These are phyloP conservation scores for Pemphredon lugubris DNA, from an alignment of 2,888 invertebrate species.

Conservation along the genomic window DNA sequence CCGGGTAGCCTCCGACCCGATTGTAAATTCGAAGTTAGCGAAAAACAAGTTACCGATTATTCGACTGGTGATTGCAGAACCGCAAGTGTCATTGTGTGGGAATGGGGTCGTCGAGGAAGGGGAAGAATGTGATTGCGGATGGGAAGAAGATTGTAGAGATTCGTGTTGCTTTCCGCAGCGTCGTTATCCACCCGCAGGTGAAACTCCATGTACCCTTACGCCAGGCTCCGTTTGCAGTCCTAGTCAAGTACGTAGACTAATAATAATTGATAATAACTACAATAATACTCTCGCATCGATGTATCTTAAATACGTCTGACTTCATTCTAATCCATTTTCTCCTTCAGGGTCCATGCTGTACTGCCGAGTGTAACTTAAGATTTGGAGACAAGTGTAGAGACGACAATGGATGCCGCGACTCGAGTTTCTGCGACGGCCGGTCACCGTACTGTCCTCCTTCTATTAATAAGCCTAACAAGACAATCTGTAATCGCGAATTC, in stretches of 20 bases:
- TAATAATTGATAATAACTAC: too few relatives aligned
- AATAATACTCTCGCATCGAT: too few relatives aligned
- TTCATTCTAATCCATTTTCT: background rate
- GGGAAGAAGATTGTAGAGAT: conserved; percentile 97
- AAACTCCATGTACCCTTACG: conserved; percentile 93
- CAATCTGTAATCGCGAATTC: conserved; percentile 97
- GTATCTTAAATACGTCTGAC: background rate
- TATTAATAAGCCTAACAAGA: conserved; percentile 95
- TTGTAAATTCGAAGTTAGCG: too few relatives aligned
- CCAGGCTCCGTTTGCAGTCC: conserved; percentile 91
- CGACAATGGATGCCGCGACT: conserved; percentile 96
- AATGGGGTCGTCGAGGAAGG: conserved; percentile 98
- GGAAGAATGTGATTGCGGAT: conserved; percentile 99
- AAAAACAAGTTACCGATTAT: too few relatives aligned
- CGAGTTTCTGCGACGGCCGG: conserved; percentile 94
- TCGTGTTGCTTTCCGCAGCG: conserved; percentile 96
- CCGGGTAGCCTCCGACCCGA: too few relatives aligned
- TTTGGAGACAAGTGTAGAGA: conserved; percentile 94
- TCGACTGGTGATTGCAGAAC: conserved; percentile 93
- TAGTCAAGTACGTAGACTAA: conserved; percentile 86
- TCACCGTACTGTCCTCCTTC: conserved; percentile 96
- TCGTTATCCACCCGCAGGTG: conserved; percentile 88
- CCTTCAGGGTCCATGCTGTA: conserved; percentile 96
- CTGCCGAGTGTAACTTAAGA: conserved; percentile 91
- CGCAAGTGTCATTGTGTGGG: conserved; percentile 97